These are phyloP conservation scores for Patella depressa DNA, from an alignment of 2,888 invertebrate genomes.

Conservation along the genomic window DNA sequence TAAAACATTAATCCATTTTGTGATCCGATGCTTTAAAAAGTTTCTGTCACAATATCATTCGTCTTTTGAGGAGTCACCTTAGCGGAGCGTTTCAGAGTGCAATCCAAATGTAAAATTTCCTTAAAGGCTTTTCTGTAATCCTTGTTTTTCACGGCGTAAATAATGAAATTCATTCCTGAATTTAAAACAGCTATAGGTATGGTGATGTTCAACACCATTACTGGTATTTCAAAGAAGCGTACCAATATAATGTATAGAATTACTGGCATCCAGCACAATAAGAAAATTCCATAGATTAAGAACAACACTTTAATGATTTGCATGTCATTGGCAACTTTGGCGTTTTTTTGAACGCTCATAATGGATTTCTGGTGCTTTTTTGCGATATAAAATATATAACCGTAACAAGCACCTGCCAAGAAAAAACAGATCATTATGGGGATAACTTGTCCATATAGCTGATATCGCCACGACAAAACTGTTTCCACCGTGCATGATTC, in stretches of 20 bases:
- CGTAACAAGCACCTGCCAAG: background rate
- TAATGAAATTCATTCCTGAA: background rate
- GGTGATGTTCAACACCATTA: background rate
- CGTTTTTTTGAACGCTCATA: background rate
- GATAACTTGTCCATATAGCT: background rate
- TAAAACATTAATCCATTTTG: too few relatives aligned
- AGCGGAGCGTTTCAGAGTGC: too few relatives aligned
- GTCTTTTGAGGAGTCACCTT: too few relatives aligned
- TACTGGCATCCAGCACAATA: background rate
- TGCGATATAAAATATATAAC: background rate
- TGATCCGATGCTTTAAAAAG: too few relatives aligned
- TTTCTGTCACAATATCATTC: too few relatives aligned
- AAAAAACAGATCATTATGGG: constrained; percentile 3
- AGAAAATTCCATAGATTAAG: background rate
- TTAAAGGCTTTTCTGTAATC: constrained; percentile 1
- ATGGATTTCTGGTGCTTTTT: background rate
- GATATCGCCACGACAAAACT: background rate
- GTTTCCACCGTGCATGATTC: background rate
- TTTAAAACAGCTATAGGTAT: background rate
- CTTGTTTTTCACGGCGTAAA: background rate
- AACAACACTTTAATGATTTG: background rate
- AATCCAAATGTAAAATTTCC: background rate
- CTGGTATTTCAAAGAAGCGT: background rate
- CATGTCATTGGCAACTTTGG: background rate
- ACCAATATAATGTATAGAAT: background rate